Conservation (phyloP, 2,113 vertebrate genomes). For the Formicarius rufipectus region DNA sequence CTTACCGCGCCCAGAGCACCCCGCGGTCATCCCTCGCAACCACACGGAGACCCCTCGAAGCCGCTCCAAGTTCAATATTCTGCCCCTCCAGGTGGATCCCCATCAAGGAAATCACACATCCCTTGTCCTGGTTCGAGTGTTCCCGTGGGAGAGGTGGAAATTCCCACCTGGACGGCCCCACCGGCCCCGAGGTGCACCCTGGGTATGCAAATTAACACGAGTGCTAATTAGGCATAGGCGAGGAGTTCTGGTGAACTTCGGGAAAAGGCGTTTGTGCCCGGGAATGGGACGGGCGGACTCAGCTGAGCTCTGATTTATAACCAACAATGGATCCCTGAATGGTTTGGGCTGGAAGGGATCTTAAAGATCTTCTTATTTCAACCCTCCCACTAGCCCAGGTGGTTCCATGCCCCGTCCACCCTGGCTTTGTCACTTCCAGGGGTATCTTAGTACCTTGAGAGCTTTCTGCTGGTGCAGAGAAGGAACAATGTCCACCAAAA, state of each 20-base stretch:
- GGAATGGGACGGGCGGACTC: background rate
- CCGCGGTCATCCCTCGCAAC: accelerated
- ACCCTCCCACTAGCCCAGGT: accelerated
- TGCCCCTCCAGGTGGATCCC: accelerated
- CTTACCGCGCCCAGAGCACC: accelerated
- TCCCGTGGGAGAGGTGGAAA: accelerated
- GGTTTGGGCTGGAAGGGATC: background rate
- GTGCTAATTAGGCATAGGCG: accelerated
- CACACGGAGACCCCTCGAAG: accelerated
- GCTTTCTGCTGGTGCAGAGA: background rate
- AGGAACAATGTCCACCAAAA: background rate
- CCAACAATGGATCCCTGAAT: accelerated
- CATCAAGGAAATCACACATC: accelerated
- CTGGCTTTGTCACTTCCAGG: background rate
- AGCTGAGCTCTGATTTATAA: background rate
- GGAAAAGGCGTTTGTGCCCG: accelerated
- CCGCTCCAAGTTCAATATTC: background rate
- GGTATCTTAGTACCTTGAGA: background rate
- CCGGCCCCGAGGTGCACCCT: background rate
- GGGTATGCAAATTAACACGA: background rate
- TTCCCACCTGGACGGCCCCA: accelerated
- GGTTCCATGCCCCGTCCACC: accelerated
- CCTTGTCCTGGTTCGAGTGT: accelerated
- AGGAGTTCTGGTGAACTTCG: accelerated
- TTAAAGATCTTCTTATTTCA: accelerated